Evolutionary conservation across 1,140 invertebrate species (phyloP), one percentile per base, ranked within the genome.

Genomic region (Oppia nitens): DNA sequence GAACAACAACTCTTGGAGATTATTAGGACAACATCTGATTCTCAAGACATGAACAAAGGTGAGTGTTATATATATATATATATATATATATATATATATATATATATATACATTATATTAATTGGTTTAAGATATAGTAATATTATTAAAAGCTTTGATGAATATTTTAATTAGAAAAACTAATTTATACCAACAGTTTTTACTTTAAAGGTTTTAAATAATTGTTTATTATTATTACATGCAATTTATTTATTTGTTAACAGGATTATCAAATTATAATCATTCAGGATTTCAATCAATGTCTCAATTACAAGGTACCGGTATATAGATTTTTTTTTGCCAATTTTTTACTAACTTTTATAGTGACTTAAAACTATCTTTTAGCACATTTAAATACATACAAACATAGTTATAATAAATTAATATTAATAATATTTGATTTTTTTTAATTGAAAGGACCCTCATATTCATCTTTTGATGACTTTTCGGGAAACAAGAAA

Each of bases 1-100:
- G 72, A 74, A 60, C 72, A 66, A 57, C 73, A 73, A 53, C 65
- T 74, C 9, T 63, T 74, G 61, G 73, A 74, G 59, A 73, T 74
- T 24, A 73, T 74, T 71, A 66, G 71, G 61, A 68, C 32, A 6
- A 40, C 32, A 9, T 6, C 6, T 9, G 32, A 40, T 40, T 40
- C 32, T 40, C 64, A 64, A 61, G 65, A 66, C 49, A 65, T 64
- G 40, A 66, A 63, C 48, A 66, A 66, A 64, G 64, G 65, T 65
- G 24, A 11, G 6, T 9, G 27, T 25, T 29, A n/a, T 40, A 47
- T 29, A 21, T 6, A 25, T 9, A 50, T 20, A 20, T 25, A 17
- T 55, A 56, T 60, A 25, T 25, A 27, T 25, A 54, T 54, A n/a
- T n/a, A n/a, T n/a, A n/a, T n/a, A n/a, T n/a, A n/a, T n/a, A n/a